Conservation (phyloP, 2,113 vertebrate species). For the Nothobranchius kuhntae region DNA sequence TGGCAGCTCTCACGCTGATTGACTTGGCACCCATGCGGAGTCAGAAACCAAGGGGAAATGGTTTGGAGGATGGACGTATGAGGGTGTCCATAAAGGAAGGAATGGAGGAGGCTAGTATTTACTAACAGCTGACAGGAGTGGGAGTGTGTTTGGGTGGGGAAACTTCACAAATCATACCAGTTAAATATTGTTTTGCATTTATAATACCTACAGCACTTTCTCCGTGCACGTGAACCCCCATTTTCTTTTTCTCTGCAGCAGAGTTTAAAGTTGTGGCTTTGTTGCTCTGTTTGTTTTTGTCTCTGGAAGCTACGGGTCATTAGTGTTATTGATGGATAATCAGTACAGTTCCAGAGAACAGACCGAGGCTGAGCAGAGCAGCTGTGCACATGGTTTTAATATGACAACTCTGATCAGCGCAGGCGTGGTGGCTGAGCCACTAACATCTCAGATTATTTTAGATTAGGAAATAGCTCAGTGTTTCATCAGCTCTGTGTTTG, state of each 20-base stretch:
- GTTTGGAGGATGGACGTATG: conserved; percentile 42
- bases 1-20: conserved; percentile 78
- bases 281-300: conserved; percentile 64
- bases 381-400: conserved; percentile 71
- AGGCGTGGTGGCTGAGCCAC: conserved; percentile 53
- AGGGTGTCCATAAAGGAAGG: conserved; percentile 21
- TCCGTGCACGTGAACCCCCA: conserved; percentile 3
- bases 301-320: conserved; percentile 66
- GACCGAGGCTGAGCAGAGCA: conserved; percentile 27
- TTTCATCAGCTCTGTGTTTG: conserved; percentile 4
- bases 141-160: conserved; percentile 39
- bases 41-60: conserved; percentile 68
- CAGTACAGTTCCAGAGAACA: conserved; percentile 40
- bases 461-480: conserved; percentile 37
- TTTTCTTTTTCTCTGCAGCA: neutral
- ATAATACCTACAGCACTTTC: conserved; percentile 22
- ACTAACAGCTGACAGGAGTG: conserved; percentile 61
- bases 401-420: conserved; percentile 65
- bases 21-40: conserved; percentile 72
- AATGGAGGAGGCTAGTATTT: conserved; percentile 10
- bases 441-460: conserved; percentile 33
- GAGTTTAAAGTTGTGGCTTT: conserved; percentile 53
- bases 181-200: conserved; percentile 47
- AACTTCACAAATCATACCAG: conserved; percentile 49
- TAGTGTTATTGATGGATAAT: conserved; percentile 77